Evolutionary conservation across 2,888 invertebrate genomes (phyloP).

Genomic region (Rhagophthalmus giganteus): DNA sequence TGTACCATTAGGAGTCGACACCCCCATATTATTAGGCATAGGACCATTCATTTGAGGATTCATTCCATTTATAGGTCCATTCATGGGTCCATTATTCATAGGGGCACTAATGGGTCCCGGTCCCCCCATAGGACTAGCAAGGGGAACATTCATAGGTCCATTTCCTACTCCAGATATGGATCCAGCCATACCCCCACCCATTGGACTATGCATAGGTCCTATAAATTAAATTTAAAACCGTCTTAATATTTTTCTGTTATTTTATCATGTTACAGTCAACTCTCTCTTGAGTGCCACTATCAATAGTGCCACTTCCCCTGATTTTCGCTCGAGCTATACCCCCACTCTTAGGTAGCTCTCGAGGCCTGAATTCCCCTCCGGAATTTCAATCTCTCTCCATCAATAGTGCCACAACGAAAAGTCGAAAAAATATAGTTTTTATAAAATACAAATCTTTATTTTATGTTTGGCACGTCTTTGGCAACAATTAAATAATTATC

Average conservation of each 20-base stretch:
- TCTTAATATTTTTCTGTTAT: too few species aligned
- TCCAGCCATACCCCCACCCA: constrained; percentile 60
- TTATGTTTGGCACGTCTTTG: too few species aligned
- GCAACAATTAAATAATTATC: too few species aligned
- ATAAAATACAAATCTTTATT: too few species aligned
- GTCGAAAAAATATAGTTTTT: too few species aligned
- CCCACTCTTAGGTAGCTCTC: too few species aligned
- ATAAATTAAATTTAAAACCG: too few species aligned
- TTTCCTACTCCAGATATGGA: constrained; percentile 53
- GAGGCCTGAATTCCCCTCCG: too few species aligned
- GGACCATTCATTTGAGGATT: constrained; percentile 42
- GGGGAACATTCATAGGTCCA: constrained; percentile 73
- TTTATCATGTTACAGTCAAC: not conserved
- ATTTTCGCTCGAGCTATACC: too few species aligned
- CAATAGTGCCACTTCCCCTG: too few species aligned
- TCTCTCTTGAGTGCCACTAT: not conserved
- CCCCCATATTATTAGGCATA: constrained; percentile 39
- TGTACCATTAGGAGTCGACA: constrained; percentile 44
- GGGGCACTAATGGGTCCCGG: constrained; percentile 64
- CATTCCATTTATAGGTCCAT: constrained; percentile 41
- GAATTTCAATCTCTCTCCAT: too few species aligned
- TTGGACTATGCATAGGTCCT: constrained; percentile 45
- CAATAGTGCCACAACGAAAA: too few species aligned
- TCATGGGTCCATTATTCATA: constrained; percentile 58
- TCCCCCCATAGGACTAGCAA: constrained; percentile 68